Percentiles rank a stretch among this genome's conserved stretches.
These are phyloP conservation scores for Himalopsyche tibetana DNA, from an alignment of 2,888 invertebrate genomes.

Conservation along the genomic window DNA sequence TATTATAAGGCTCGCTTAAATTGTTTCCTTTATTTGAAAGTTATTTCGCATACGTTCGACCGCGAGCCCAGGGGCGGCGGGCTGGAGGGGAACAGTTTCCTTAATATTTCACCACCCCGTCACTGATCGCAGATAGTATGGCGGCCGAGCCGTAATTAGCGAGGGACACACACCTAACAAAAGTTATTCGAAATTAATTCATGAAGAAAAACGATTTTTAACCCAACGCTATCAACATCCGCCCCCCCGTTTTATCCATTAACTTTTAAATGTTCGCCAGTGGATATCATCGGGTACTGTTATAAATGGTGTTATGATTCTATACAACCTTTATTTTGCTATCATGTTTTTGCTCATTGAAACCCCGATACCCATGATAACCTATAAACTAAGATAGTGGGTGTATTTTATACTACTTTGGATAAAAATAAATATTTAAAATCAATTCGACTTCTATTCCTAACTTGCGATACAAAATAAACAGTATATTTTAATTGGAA, in stretches of 20 bases:
- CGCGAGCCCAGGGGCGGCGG: neutral
- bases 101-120: slow-evolving; percentile 34
- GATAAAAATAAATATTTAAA: no score
- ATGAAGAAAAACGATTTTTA: slow-evolving; percentile 31
- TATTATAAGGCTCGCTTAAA: neutral
- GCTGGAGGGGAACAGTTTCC: neutral
- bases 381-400: no score
- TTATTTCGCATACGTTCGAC: neutral
- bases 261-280: neutral
- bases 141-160: slow-evolving; percentile 3
- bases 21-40: neutral
- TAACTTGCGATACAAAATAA: no score
- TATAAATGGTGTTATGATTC: neutral
- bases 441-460: no score
- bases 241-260: slow-evolving; percentile 22
- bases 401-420: no score
- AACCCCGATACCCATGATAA: no score
- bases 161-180: slow-evolving; percentile 31
- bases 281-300: slow-evolving; percentile 1
- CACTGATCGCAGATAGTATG: slow-evolving; percentile 8
- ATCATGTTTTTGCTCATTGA: no score
- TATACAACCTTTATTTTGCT: no score
- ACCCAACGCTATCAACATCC: slow-evolving; percentile 26
- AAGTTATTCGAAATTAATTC: slow-evolving; percentile 34
- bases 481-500: no score